Evolutionary conservation across 1,140 invertebrate genomes (phyloP).

Genomic region (Drosophila auraria): DNA sequence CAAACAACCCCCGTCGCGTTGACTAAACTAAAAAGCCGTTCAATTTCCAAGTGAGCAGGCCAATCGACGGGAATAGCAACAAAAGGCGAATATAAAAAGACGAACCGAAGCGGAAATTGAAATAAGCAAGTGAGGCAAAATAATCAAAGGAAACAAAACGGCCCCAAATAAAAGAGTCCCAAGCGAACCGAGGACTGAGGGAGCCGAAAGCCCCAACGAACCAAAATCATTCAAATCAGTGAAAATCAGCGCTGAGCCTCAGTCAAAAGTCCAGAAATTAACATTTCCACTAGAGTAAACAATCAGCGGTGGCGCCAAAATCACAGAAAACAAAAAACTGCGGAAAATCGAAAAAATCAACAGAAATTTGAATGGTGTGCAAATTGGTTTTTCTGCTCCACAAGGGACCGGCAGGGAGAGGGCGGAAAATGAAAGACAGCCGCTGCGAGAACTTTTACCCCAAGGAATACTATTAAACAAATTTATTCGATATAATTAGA

Average conservation of each 20-base stretch:
- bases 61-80: constrained; percentile 63
- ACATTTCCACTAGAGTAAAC: constrained; percentile 80
- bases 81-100: constrained; percentile 46
- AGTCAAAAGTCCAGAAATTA: constrained; percentile 81
- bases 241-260: constrained; percentile 53
- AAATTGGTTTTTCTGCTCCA: constrained; percentile 64
- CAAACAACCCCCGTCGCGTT: not conserved
- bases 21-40: constrained; percentile 45
- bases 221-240: constrained; percentile 72
- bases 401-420: not conserved
- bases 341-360: constrained; percentile 31
- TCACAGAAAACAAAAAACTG: constrained; percentile 52
- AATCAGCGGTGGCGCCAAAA: constrained; percentile 66
- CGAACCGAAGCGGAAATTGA: constrained; percentile 67
- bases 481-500: constrained; percentile 84
- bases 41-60: constrained; percentile 67
- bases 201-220: constrained; percentile 35
- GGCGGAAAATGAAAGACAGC: constrained; percentile 33
- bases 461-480: constrained; percentile 78
- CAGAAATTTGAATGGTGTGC: constrained; percentile 60
- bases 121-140: constrained; percentile 76
- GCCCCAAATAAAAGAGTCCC: constrained; percentile 24
- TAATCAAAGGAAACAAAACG: constrained; percentile 71
- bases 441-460: constrained; percentile 39
- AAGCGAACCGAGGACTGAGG: constrained; percentile 16